Evolutionary conservation across 2,113 vertebrate species (phyloP).

Genomic region (Rhizomys pruinosus): DNA sequence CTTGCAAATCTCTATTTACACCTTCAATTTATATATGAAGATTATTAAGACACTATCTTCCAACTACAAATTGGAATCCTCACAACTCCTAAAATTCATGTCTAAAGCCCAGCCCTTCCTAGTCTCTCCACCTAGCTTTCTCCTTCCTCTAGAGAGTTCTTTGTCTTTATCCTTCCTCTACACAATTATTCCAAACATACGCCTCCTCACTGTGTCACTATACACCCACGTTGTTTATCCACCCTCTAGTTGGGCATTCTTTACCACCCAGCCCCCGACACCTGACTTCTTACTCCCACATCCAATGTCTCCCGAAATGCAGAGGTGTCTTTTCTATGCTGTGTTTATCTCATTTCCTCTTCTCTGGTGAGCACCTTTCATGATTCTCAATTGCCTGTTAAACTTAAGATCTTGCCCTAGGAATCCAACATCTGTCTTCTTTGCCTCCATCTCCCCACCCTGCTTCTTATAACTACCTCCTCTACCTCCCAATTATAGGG

Average conservation of each 20-base stretch:
- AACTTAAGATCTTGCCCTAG: neutral
- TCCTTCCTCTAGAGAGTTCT: neutral
- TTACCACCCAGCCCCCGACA: neutral
- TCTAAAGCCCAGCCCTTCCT: neutral
- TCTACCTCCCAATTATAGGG: neutral
- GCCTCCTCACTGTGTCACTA: neutral
- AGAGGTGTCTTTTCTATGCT: neutral
- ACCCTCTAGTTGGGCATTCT: neutral
- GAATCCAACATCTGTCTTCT: neutral
- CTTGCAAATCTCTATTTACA: neutral
- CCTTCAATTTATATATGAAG: neutral
- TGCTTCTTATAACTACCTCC: neutral
- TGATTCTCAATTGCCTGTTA: neutral
- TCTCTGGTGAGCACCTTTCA: neutral
- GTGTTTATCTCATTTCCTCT: neutral
- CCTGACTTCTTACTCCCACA: neutral
- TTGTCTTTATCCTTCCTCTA: neutral
- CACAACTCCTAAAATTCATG: neutral
- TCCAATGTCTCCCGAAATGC: neutral
- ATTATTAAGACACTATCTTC: slow-evolving; percentile 20
- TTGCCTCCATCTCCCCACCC: neutral
- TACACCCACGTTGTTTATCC: neutral
- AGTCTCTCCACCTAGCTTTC: neutral
- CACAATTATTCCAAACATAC: slow-evolving; percentile 16
- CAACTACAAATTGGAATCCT: neutral